phyloP scores from a whole-genome alignment of 2,888 invertebrate genomes.

The Calephelis perditalis region DNA sequence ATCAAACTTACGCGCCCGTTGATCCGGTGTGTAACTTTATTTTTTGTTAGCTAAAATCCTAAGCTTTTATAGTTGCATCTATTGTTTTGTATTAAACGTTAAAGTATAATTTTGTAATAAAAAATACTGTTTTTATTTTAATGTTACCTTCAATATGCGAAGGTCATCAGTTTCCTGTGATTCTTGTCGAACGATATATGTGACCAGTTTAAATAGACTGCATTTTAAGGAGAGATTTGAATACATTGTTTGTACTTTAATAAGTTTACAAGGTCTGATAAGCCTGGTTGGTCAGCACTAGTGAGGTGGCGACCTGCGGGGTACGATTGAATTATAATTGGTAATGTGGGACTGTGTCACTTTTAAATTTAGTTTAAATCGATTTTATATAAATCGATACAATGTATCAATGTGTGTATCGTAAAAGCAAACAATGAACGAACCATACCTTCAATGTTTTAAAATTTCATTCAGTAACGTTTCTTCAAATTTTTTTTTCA shows the following conservation, averaged over 20 bases:
- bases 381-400: constrained; percentile 20
- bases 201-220: constrained; percentile 22
- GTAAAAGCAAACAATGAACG: constrained; percentile 7
- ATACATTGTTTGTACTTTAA: constrained; percentile 25
- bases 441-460: background rate
- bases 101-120: too few relatives aligned
- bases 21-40: too few relatives aligned
- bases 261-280: constrained; percentile 39
- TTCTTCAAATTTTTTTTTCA: too few relatives aligned
- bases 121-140: constrained; percentile 10
- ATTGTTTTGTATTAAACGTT: too few relatives aligned
- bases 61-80: too few relatives aligned
- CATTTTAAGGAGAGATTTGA: constrained; percentile 13
- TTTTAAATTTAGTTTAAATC: constrained; percentile 31
- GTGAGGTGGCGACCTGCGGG: constrained; percentile 56
- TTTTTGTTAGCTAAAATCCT: too few relatives aligned
- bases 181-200: constrained; percentile 34
- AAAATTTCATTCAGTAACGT: background rate
- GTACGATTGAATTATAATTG: constrained; percentile 70
- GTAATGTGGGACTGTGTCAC: constrained; percentile 56
- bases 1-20: too few relatives aligned
- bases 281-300: constrained; percentile 41
- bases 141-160: constrained; percentile 47
- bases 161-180: constrained; percentile 56
- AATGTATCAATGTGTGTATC: constrained; percentile 5